Evolutionary conservation across 2,797 vertebrate species (phyloP).

Genomic region (Semaprochilodus insignis): DNA sequence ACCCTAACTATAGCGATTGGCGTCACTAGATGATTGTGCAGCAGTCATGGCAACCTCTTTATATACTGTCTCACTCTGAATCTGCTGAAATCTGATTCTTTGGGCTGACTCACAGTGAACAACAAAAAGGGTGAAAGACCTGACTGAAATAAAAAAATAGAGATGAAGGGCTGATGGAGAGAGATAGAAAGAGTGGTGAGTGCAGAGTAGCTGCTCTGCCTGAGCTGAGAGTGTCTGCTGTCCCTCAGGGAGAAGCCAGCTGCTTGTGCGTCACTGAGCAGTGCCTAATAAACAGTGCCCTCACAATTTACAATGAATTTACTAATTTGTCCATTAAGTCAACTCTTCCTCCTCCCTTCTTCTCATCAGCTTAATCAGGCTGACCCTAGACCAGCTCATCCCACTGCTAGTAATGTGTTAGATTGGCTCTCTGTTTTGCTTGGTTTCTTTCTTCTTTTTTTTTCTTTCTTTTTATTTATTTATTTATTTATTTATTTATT

Average conservation of each 20-base stretch:
- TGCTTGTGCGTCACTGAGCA: neutral
- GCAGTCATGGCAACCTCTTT: slow-evolving; percentile 1
- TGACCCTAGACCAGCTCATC: neutral
- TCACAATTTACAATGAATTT: neutral
- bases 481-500: too few relatives aligned
- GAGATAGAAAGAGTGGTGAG: neutral
- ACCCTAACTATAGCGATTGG: neutral
- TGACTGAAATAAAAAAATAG: neutral
- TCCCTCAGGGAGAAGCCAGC: neutral
- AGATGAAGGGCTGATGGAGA: neutral
- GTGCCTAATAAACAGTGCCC: neutral
- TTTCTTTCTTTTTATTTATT: neutral
- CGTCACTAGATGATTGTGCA: neutral
- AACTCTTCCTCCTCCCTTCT: neutral
- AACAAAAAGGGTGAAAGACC: neutral
- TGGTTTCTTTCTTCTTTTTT: slow-evolving; percentile 18
- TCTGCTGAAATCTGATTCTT: neutral
- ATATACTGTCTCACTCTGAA: neutral
- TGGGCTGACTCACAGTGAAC: neutral
- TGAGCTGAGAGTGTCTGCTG: too few relatives aligned
- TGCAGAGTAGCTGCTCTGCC: too few relatives aligned
- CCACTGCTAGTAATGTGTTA: too few relatives aligned
- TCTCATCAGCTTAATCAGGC: slow-evolving; percentile 11
- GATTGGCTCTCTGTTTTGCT: slow-evolving; percentile 4
- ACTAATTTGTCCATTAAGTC: slow-evolving; percentile 27